Percentiles rank a stretch among this genome's conserved stretches.
Evolutionary conservation across 2,888 invertebrate genomes (phyloP).

Genomic region (Drosophila paranaensis): DNA sequence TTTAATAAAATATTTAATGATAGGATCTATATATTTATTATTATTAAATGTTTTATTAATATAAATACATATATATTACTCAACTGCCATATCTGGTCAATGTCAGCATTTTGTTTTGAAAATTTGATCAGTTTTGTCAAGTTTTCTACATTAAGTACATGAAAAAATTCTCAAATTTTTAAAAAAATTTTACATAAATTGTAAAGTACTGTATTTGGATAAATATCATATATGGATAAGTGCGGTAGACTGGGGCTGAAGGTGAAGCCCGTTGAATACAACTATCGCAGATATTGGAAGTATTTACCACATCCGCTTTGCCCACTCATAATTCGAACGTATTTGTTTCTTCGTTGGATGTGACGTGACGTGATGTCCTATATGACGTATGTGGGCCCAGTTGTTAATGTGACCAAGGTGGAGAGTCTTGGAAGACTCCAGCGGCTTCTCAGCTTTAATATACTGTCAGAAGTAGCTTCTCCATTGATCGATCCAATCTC

Average conservation of each 20-base stretch:
- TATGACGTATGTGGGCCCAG: too few relatives aligned
- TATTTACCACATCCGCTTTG: conserved; percentile 1
- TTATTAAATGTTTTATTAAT: background rate
- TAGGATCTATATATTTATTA: background rate
- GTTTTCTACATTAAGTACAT: background rate
- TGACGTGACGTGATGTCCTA: background rate
- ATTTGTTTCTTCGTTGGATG: background rate
- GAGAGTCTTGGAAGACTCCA: conserved; percentile 1
- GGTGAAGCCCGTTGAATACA: background rate
- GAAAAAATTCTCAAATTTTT: background rate
- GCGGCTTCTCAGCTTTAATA: background rate
- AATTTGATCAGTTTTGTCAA: background rate
- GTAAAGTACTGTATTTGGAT: background rate
- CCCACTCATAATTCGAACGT: background rate
- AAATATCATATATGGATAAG: background rate
- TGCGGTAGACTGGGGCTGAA: conserved; percentile 1
- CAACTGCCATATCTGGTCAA: background rate
- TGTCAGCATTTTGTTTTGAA: background rate
- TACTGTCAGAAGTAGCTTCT: background rate
- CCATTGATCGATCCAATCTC: background rate
- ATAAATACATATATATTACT: too few relatives aligned
- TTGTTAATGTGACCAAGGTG: background rate
- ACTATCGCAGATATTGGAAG: background rate
- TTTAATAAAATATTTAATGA: background rate
- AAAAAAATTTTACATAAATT: background rate